A percentile compares a stretch with the other conserved stretches of the same genome.
These are phyloP conservation scores for Lateolabrax maculatus DNA, from an alignment of 2,797 vertebrate species.

Conservation along the genomic window DNA sequence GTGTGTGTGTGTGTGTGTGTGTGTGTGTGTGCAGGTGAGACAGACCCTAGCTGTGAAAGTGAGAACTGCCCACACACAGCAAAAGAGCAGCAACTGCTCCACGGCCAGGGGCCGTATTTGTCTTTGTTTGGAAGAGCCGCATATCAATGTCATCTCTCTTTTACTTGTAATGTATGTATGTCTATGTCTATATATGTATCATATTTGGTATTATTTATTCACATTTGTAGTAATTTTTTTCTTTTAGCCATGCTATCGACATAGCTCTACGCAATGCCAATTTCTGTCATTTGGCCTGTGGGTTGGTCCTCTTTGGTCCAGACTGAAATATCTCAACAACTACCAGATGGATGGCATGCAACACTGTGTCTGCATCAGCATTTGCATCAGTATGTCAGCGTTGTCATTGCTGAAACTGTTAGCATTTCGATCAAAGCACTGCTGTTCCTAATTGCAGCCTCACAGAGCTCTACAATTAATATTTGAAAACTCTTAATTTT, in stretches of 20 bases:
- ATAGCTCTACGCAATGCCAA: not conserved
- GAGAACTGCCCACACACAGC: conserved; percentile 26
- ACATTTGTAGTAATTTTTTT: not conserved
- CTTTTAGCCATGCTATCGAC: not conserved
- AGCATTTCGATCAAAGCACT: no score
- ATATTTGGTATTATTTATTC: not conserved
- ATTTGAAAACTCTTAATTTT: not conserved
- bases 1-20: not conserved
- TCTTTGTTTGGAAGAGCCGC: not conserved
- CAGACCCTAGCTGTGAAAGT: conserved; percentile 22
- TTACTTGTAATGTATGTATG: no score
- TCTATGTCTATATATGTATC: no score
- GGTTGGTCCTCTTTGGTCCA: no score
- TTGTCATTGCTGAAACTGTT: not conserved
- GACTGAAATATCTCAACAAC: not conserved
- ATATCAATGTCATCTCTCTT: conserved; percentile 5
- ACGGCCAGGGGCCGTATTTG: not conserved
- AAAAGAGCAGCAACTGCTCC: conserved; percentile 25
- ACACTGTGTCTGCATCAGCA: not conserved
- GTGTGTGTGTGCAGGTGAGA: conserved; percentile 32
- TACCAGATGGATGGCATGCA: not conserved
- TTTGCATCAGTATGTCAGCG: not conserved
- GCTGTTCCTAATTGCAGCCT: no score
- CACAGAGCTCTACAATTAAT: no score
- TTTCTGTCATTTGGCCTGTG: not conserved